Evolutionary conservation across 1,140 invertebrate genomes (phyloP).

Genomic region (Drosophila ogumai): DNA sequence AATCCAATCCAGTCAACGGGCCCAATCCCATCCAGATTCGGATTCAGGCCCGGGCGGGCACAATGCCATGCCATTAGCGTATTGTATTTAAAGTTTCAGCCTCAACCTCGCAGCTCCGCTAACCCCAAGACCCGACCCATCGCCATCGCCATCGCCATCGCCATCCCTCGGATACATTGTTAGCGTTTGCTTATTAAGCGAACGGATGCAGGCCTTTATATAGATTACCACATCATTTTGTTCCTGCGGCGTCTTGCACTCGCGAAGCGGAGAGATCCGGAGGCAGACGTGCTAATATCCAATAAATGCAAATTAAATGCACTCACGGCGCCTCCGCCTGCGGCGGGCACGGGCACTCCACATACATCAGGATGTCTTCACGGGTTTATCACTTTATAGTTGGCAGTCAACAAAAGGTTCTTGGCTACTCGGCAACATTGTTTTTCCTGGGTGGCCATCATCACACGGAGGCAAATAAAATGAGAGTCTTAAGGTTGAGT

Average conservation of each 20-base stretch:
- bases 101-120: slow-evolving; percentile 11
- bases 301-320: slow-evolving; percentile 81
- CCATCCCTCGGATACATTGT: slow-evolving; percentile 27
- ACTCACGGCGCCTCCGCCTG: slow-evolving; percentile 41
- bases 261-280: slow-evolving; percentile 3
- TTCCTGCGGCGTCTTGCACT: slow-evolving; percentile 55
- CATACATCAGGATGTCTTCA: slow-evolving; percentile 58
- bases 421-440: slow-evolving; percentile 47
- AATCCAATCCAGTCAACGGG: slow-evolving; percentile 23
- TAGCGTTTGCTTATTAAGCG: slow-evolving; percentile 53
- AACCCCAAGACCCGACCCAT: slow-evolving; percentile 9
- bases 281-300: slow-evolving; percentile 51
- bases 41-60: slow-evolving; percentile 37
- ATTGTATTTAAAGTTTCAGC: slow-evolving; percentile 53
- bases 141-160: slow-evolving; percentile 1
- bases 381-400: slow-evolving; percentile 69
- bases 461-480: slow-evolving; percentile 17
- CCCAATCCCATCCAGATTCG: slow-evolving; percentile 41
- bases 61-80: slow-evolving; percentile 50
- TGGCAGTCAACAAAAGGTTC: slow-evolving; percentile 53
- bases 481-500: background rate
- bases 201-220: slow-evolving; percentile 44
- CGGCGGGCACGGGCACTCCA: slow-evolving; percentile 10
- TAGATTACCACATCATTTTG: slow-evolving; percentile 60
- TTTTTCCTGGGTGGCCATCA: slow-evolving; percentile 49